Conservation (phyloP, 2,888 invertebrate genomes). For the Agonopterix heracliana region DNA sequence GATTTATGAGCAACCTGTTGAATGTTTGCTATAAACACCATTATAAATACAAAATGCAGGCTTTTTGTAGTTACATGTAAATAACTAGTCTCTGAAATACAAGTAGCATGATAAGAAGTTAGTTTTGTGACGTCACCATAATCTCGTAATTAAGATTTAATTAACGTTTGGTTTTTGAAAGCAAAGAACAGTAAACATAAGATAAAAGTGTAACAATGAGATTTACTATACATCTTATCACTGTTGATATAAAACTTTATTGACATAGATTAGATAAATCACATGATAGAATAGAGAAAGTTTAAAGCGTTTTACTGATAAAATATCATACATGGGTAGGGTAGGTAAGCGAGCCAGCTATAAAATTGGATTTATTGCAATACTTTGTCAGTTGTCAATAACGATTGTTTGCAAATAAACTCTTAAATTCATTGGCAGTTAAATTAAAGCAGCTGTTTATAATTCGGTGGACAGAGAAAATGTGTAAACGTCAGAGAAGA, state of each 20-base stretch:
- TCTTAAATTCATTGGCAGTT: neutral
- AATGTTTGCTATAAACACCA: constrained; percentile 37
- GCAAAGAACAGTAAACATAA: neutral
- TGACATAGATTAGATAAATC: constrained; percentile 4
- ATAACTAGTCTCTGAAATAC: too few relatives aligned
- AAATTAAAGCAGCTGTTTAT: constrained; percentile 4
- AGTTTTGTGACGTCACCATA: neutral
- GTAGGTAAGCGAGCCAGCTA: too few relatives aligned
- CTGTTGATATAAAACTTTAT: constrained; percentile 2
- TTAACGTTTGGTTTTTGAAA: constrained; percentile 1
- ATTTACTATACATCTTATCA: constrained; percentile 3
- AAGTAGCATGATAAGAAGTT: neutral
- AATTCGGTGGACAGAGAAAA: neutral
- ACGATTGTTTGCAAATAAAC: constrained; percentile 1
- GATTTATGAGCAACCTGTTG: constrained; percentile 52
- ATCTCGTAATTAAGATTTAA: constrained; percentile 1
- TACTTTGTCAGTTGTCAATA: neutral
- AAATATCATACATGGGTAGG: too few relatives aligned
- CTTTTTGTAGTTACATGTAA: neutral
- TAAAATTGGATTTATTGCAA: neutral
- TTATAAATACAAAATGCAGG: neutral
- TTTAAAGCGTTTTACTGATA: too few relatives aligned
- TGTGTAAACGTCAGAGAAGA: too few relatives aligned
- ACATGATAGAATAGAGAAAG: neutral
- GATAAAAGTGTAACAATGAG: constrained; percentile 3